Percentiles rank a stretch among this genome's conserved stretches.
These are phyloP conservation scores for Lepidurus apus DNA, from an alignment of 1,140 invertebrate species.

Conservation along the genomic window DNA sequence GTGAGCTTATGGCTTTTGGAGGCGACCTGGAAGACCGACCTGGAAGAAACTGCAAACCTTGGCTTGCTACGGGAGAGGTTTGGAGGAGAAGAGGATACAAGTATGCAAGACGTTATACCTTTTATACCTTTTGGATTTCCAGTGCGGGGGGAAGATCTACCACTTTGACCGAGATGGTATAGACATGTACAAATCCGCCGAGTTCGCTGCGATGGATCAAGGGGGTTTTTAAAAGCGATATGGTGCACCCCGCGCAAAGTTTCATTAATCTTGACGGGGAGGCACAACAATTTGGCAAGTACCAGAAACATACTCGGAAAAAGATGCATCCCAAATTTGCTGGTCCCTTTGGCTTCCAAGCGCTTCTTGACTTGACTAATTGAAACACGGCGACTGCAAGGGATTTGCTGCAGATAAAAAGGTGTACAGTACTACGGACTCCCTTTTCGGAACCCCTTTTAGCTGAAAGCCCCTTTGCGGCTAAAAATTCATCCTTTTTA, in stretches of 20 bases:
- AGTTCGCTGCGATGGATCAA: not conserved
- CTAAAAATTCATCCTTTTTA: not conserved
- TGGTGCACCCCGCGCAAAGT: not conserved
- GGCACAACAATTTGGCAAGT: conserved; percentile 12
- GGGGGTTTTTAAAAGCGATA: not conserved
- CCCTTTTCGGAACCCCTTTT: not conserved
- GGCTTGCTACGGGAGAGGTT: not conserved
- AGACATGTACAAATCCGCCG: not conserved
- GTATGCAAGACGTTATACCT: not conserved
- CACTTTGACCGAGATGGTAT: not conserved
- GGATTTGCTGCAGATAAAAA: not conserved
- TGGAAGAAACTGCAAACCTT: not conserved
- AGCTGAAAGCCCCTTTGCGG: too few relatives aligned
- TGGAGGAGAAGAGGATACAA: not conserved
- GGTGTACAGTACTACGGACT: not conserved
- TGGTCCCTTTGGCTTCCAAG: not conserved
- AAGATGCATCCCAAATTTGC: not conserved
- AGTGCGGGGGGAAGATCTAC: not conserved
- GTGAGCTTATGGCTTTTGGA: not conserved
- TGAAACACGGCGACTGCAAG: conserved; percentile 16
- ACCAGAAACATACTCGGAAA: conserved; percentile 9
- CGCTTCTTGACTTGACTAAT: conserved; percentile 7
- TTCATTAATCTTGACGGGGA: conserved; percentile 11
- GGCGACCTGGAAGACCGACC: not conserved
- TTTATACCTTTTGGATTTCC: not conserved